Evolutionary conservation across 2,888 invertebrate genomes (phyloP), one percentile per base, ranked within the genome.

Genomic region (Metellina segmentata): DNA sequence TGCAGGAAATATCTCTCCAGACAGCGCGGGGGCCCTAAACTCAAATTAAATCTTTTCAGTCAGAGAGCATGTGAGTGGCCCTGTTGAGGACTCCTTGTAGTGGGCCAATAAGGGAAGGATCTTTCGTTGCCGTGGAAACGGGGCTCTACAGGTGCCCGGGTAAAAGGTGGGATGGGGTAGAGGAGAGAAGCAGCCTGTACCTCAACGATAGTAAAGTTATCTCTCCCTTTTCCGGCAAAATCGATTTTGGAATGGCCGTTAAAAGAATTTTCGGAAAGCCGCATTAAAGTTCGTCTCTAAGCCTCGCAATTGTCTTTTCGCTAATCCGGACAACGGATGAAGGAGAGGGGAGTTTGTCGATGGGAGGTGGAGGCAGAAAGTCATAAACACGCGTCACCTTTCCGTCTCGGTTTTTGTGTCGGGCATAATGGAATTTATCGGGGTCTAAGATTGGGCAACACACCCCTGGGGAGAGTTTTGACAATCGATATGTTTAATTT

Each of bases 161-260:
- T 75, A 81, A 85, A 81, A 49, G 77, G 48, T 77, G 72, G 34
- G 48, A 5, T 53, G 53, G 6, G 96, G 34, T 96, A 9, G 96
- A 96, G 94, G 95, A 86, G 96, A 94, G 61, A 61, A 16, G 11
- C 16, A 61, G 96, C 96, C 96, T 96, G 96, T 93, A 96, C 94
- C 94, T 96, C 95, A 83, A 96, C 94, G 0, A 95, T 95, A 4
- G 95, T 95, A 87, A 95, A 95, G 94, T 96, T 96, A 71, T 75
- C 85, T 86, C 16, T 61, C 61, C 61, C 85, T 69, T 81, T 86
- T 78, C 90, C 78, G 70, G 71, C 53, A 90, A 90, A 81, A 90
- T 90, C 90, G 90, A 90, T 90, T 83, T 7, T 34, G 51, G 82
- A 70, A 83, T 69, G 70, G 34, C 75, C 75, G 90, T 90, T 90